Conservation (phyloP, 2,888 invertebrate species). For the Epistrophe eligans region DNA sequence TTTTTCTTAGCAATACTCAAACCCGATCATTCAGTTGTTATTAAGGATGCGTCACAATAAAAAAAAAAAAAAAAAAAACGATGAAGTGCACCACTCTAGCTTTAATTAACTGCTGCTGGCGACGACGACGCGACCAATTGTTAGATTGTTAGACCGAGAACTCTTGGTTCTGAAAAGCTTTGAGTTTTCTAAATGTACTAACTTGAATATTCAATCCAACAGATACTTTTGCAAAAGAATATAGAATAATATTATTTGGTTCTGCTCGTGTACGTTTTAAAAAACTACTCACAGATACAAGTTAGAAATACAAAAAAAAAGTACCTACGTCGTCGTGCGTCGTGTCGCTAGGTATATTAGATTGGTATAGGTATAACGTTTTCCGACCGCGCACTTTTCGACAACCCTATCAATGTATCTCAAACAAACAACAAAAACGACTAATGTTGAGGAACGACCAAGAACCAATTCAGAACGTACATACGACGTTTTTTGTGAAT, state of each 20-base stretch:
- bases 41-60: conserved; percentile 34
- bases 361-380: conserved; percentile 2
- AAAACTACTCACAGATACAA: conserved; percentile 59
- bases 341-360: neutral
- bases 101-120: conserved; percentile 66
- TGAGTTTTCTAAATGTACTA: conserved; percentile 54
- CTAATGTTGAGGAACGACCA: conserved; percentile 62
- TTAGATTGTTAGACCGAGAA: conserved; percentile 72
- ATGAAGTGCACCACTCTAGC: conserved; percentile 52
- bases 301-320: conserved; percentile 45
- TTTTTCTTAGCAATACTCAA: conserved; percentile 8
- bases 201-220: conserved; percentile 39
- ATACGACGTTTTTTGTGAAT: conserved; percentile 1
- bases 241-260: conserved; percentile 25
- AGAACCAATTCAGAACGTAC: conserved; percentile 59
- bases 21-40: conserved; percentile 31
- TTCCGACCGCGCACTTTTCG: conserved; percentile 24
- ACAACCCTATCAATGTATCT: conserved; percentile 52
- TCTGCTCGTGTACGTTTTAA: conserved; percentile 17
- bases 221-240: conserved; percentile 64
- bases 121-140: conserved; percentile 74
- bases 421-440: conserved; percentile 4
- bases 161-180: conserved; percentile 61
- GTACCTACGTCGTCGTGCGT: neutral
- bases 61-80: neutral